Conservation (phyloP, 2,888 invertebrate genomes). For the Nephrocerus scutellatus region DNA sequence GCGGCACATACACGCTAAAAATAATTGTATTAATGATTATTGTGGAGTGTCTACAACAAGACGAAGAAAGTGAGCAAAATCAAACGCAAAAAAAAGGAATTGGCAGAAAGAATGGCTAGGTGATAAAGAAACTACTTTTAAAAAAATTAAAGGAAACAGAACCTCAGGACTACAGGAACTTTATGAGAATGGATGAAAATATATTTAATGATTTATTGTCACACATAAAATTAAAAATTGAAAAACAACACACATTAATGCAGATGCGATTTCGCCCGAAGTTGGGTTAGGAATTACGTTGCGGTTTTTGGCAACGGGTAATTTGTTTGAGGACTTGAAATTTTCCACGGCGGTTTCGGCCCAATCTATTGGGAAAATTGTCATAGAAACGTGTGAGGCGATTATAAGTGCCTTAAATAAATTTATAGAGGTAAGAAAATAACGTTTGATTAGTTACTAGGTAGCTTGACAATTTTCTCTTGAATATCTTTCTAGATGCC, state of each 20-base stretch:
- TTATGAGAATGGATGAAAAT: constrained; percentile 7
- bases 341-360: constrained; percentile 7
- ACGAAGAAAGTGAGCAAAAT: too few relatives aligned
- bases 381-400: constrained; percentile 10
- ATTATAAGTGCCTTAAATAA: constrained; percentile 6
- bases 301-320: constrained; percentile 9
- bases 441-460: too few relatives aligned
- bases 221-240: constrained; percentile 5
- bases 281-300: constrained; percentile 1
- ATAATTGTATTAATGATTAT: too few relatives aligned
- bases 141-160: too few relatives aligned
- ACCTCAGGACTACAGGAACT: constrained; percentile 5
- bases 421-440: constrained; percentile 8
- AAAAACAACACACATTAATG: constrained; percentile 6
- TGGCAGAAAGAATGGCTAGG: too few relatives aligned
- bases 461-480: too few relatives aligned
- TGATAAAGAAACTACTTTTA: too few relatives aligned
- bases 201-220: constrained; percentile 4
- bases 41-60: too few relatives aligned
- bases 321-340: constrained; percentile 10
- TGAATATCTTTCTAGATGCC: too few relatives aligned
- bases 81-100: too few relatives aligned
- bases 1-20: too few relatives aligned
- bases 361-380: constrained; percentile 9
- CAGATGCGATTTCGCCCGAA: background rate